Evolutionary conservation across 1,140 invertebrate genomes (phyloP), one percentile per base, ranked within the genome.

Genomic region (Episyrphus balteatus): DNA sequence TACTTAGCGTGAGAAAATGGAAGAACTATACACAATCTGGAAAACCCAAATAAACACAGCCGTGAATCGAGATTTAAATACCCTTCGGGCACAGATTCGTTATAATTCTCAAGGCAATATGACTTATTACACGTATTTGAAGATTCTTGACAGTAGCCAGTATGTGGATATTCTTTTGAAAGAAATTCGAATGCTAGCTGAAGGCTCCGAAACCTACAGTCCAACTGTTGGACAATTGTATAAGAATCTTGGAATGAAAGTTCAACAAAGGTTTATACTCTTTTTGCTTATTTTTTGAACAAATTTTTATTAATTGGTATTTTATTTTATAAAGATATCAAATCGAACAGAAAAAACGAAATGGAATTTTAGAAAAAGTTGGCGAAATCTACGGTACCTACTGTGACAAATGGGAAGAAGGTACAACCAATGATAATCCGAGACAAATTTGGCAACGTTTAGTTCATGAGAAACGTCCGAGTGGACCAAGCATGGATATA

Each of bases 171-270:
- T 76, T 37, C 74, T 81, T 37, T 69, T 82, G 49, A 69, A 77
- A 60, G 84, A 89, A 69, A 73, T 87, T 6, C 71, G 70, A 46
- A 77, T 77, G 49, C 54, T 92, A 13, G 79, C 81, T 0, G 74
- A 82, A 55, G 82, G 81, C 2, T 90, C 87, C 0, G 85, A 90
- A 58, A 79, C 78, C 0, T 92, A 82, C 63, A 91, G 87, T 66
- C 82, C 81, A 0, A 77, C 78, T 3, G 69, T 83, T 3, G 71
- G 66, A 42, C 58, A 75, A 32, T 65, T 92, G 11, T 80, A 84
- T 56, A 68, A 70, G 50, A 70, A 78, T n/a, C 59, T 92, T 1
- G 88, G 88, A 17, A 59, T 68, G n/a, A 75, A 80, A 64, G 81
- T 69, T 10, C 56, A 66, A 42, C 57, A 58, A 15, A 44, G 48